Percentiles rank a stretch among this genome's conserved stretches.
Evolutionary conservation across 2,797 vertebrate species (phyloP).

Genomic region (Crenuchus spilurus): DNA sequence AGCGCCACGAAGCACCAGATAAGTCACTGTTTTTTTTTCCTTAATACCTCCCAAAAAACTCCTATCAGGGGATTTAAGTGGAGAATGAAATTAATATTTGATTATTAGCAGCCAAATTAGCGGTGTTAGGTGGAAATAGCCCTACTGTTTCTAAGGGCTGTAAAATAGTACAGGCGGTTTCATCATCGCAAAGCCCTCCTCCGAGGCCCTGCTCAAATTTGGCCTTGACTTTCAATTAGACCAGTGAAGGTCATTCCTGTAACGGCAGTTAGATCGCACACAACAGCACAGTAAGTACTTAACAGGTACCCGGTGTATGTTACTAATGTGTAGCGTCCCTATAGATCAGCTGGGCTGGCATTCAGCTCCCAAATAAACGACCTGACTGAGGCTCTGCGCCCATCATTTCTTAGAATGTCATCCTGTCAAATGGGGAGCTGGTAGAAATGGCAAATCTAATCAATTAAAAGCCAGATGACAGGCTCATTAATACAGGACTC

Average conservation of each 20-base stretch:
- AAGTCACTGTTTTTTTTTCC: neutral
- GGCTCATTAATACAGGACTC: slow-evolving; percentile 12
- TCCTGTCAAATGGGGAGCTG: slow-evolving; percentile 24
- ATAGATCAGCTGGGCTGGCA: neutral
- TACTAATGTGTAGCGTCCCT: neutral
- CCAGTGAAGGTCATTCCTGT: slow-evolving; percentile 31
- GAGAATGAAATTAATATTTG: slow-evolving; percentile 25
- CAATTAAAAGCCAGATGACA: slow-evolving; percentile 38
- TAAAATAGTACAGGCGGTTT: slow-evolving; percentile 7
- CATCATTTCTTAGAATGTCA: slow-evolving; percentile 4
- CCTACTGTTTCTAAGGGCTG: slow-evolving; percentile 9
- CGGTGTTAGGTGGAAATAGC: slow-evolving; percentile 27
- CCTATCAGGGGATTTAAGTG: neutral
- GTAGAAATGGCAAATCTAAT: slow-evolving; percentile 28
- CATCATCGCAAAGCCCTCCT: slow-evolving; percentile 26
- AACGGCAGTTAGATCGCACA: slow-evolving; percentile 19
- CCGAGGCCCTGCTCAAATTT: slow-evolving; percentile 19
- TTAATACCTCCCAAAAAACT: slow-evolving; percentile 10
- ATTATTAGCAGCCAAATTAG: slow-evolving; percentile 24
- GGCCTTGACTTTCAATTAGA: slow-evolving; percentile 50
- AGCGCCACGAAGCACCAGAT: neutral
- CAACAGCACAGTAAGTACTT: neutral
- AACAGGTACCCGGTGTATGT: slow-evolving; percentile 12
- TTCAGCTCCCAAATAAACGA: neutral
- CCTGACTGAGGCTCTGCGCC: neutral